A percentile compares a stretch with the other conserved stretches of the same genome.
These are phyloP conservation scores for Pelusios castaneus DNA, from an alignment of 2,113 vertebrate genomes.

Conservation along the genomic window DNA sequence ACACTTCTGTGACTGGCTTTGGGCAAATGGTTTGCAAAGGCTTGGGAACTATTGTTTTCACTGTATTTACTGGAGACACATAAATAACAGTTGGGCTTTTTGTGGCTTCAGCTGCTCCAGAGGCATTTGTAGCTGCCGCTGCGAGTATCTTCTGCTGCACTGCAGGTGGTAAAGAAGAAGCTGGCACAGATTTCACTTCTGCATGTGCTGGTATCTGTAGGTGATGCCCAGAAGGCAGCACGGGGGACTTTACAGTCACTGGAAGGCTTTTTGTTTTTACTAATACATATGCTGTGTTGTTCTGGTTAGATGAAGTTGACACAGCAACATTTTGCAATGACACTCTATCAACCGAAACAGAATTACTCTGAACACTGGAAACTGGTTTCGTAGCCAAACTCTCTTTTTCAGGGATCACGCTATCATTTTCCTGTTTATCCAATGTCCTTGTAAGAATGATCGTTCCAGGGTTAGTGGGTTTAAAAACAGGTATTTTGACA, in stretches of 20 bases:
- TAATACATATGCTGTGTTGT: slow-evolving; percentile 52
- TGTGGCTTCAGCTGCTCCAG: slow-evolving; percentile 55
- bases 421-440: slow-evolving; percentile 64
- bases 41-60: slow-evolving; percentile 69
- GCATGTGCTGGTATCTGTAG: slow-evolving; percentile 86
- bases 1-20: slow-evolving; percentile 35
- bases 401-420: slow-evolving; percentile 60
- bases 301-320: slow-evolving; percentile 54
- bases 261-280: slow-evolving; percentile 67
- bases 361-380: slow-evolving; percentile 58
- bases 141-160: slow-evolving; percentile 83
- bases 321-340: slow-evolving; percentile 57
- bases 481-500: slow-evolving; percentile 71
- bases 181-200: slow-evolving; percentile 82
- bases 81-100: slow-evolving; percentile 76
- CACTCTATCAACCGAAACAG: slow-evolving; percentile 55
- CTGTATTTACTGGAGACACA: slow-evolving; percentile 83
- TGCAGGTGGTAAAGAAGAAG: slow-evolving; percentile 78
- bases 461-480: slow-evolving; percentile 70
- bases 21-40: slow-evolving; percentile 44
- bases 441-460: slow-evolving; percentile 73
- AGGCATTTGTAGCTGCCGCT: slow-evolving; percentile 49
- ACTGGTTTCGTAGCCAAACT: slow-evolving; percentile 30
- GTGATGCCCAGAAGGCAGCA: slow-evolving; percentile 81
- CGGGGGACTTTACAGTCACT: slow-evolving; percentile 67